Conservation (phyloP, 2,888 invertebrate species). For the Melanostoma scalare region DNA sequence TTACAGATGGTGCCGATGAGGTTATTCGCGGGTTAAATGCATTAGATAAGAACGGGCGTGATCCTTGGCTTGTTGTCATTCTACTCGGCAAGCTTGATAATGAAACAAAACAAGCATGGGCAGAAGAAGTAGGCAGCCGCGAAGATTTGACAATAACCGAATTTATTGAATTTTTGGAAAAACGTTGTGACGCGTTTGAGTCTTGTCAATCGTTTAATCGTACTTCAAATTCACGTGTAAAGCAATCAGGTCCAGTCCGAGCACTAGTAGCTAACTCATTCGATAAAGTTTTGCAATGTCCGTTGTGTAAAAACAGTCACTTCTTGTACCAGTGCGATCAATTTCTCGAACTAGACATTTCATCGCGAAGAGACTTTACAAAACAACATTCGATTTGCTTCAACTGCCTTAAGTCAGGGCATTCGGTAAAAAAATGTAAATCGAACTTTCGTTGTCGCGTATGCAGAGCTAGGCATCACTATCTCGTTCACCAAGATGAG, state of each 20-base stretch:
- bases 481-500: background rate
- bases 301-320: conserved; percentile 5
- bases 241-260: background rate
- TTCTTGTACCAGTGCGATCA: background rate
- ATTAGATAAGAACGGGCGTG: too few species aligned
- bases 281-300: background rate
- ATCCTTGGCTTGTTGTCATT: too few species aligned
- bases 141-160: too few species aligned
- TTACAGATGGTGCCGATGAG: too few species aligned
- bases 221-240: background rate
- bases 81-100: too few species aligned
- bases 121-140: too few species aligned
- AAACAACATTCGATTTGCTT: conserved; percentile 9
- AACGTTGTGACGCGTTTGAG: too few species aligned
- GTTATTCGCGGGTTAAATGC: too few species aligned
- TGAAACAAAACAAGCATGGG: too few species aligned
- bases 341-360: conserved; percentile 9
- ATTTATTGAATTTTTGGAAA: too few species aligned
- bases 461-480: conserved; percentile 1
- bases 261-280: background rate
- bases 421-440: background rate
- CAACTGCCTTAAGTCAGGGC: conserved; percentile 12
- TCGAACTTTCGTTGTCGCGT: background rate
- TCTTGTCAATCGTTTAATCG: too few species aligned
- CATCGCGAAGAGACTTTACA: background rate